phyloP scores from a whole-genome alignment of 2,888 invertebrate genomes.

The Dysmachus trigonus region DNA sequence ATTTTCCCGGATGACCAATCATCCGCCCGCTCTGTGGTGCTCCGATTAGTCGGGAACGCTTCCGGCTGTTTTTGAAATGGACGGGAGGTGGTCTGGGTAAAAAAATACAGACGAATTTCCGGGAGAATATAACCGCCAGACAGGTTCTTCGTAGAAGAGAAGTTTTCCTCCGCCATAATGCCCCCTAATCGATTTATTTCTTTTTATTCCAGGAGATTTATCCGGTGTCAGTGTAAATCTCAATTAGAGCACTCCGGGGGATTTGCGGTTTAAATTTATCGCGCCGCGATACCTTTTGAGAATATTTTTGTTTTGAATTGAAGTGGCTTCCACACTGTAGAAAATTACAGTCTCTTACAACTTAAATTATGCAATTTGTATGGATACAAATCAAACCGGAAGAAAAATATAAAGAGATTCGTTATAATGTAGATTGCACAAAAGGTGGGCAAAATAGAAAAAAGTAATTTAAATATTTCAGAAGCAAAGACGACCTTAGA shows the following conservation, averaged over 20 bases:
- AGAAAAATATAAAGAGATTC: neutral
- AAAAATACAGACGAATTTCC: neutral
- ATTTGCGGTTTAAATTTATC: conserved; percentile 21
- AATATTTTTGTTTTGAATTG: neutral
- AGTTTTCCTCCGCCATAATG: neutral
- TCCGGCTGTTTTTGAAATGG: neutral
- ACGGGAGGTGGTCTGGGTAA: too few species aligned
- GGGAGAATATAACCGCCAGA: neutral
- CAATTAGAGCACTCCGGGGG: neutral
- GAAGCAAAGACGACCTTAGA: neutral
- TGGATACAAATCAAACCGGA: too few species aligned
- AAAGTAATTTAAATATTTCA: neutral
- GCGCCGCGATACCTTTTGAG: neutral
- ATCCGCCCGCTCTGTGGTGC: neutral
- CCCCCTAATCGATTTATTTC: conserved; percentile 7
- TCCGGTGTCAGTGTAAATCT: neutral
- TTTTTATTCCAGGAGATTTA: conserved; percentile 8
- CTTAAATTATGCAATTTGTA: neutral
- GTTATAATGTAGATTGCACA: too few species aligned
- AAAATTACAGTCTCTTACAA: neutral
- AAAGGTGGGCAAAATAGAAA: neutral
- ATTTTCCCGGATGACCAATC: neutral
- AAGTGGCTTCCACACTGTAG: neutral
- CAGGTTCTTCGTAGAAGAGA: neutral
- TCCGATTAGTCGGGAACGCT: neutral